Conservation (phyloP, 2,797 vertebrate species). For the Anomalospiza imberbis region DNA sequence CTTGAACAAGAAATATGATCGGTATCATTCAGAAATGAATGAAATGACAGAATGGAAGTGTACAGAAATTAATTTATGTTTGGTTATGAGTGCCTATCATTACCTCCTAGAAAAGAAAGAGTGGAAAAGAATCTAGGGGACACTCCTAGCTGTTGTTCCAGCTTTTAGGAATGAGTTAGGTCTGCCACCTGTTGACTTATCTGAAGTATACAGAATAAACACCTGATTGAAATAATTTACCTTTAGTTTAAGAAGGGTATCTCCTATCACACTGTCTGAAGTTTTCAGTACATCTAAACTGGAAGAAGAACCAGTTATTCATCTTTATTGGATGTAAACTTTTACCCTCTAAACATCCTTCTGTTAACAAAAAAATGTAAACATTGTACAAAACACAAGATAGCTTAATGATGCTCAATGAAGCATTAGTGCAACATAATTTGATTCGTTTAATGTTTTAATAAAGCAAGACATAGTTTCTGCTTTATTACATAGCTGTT, state of each 20-base stretch:
- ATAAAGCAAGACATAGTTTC: conserved; percentile 48
- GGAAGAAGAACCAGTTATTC: background rate
- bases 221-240: background rate
- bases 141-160: background rate
- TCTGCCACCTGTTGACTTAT: background rate
- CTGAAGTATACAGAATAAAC: background rate
- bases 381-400: background rate
- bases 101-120: background rate
- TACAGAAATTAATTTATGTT: background rate
- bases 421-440: conserved; percentile 32
- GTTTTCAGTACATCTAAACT: background rate
- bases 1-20: background rate
- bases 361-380: background rate
- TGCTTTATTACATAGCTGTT: conserved; percentile 35
- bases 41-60: background rate
- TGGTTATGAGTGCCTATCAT: background rate
- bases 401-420: background rate
- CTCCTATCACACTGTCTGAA: background rate
- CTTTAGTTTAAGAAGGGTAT: background rate
- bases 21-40: background rate
- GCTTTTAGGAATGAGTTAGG: background rate
- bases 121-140: background rate
- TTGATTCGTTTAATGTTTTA: conserved; percentile 40
- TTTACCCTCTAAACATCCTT: background rate
- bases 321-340: conserved; percentile 10